Conservation (phyloP, 1,140 invertebrate species). For the Brachionus rubens region DNA sequence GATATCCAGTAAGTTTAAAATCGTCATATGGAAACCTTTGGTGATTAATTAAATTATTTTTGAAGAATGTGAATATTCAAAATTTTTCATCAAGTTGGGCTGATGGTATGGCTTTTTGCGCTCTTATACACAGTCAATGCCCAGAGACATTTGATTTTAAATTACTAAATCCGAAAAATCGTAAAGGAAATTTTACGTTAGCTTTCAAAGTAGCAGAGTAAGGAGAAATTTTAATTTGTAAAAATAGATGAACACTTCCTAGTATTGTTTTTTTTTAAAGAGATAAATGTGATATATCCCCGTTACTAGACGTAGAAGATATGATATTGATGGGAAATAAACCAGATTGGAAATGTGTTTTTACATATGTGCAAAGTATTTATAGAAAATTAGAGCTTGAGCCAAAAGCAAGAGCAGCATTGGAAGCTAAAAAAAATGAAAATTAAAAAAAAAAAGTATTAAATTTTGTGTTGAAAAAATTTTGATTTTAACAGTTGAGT, state of each 20-base stretch:
- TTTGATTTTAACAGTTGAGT: neutral
- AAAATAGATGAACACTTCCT: neutral
- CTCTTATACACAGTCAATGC: constrained; percentile 88
- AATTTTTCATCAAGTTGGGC: constrained; percentile 95
- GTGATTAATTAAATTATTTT: neutral
- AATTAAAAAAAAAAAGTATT: neutral
- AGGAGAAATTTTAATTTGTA: neutral
- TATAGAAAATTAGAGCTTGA: constrained; percentile 62
- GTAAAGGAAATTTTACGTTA: constrained; percentile 87
- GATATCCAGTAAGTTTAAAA: constrained; percentile 25
- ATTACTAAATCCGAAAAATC: constrained; percentile 76
- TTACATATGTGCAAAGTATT: constrained; percentile 95
- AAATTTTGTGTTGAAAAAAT: neutral
- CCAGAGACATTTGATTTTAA: constrained; percentile 91
- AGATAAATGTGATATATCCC: constrained; percentile 36
- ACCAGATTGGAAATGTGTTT: constrained; percentile 99
- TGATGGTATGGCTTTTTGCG: constrained; percentile 92
- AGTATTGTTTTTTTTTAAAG: neutral
- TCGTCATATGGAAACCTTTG: neutral
- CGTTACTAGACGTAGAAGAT: constrained; percentile 38
- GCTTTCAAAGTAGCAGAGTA: constrained; percentile 95
- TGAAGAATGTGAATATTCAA: constrained; percentile 84
- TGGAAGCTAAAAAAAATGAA: constrained; percentile 12
- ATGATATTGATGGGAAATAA: constrained; percentile 52
- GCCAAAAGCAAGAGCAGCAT: constrained; percentile 14